Evolutionary conservation across 2,797 vertebrate genomes (phyloP).

Genomic region (Melanotaenia trifasciata): DNA sequence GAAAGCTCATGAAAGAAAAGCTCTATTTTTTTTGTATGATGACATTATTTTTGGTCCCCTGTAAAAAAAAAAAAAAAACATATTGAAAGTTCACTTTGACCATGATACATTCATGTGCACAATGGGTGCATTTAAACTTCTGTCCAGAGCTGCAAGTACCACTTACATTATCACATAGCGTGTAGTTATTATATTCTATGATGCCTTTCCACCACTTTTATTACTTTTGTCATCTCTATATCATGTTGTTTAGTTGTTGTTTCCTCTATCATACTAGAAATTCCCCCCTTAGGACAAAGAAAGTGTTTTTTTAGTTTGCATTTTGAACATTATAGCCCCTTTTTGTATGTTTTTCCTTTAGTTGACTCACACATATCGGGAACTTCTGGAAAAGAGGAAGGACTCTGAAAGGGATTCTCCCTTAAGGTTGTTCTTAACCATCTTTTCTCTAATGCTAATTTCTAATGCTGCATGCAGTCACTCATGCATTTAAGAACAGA

Average conservation of each 20-base stretch:
- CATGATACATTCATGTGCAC: not conserved
- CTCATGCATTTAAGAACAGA: not conserved
- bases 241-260: not conserved
- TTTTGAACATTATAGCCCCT: not conserved
- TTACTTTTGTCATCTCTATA: not conserved
- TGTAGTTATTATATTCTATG: not conserved
- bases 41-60: not conserved
- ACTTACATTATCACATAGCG: not conserved
- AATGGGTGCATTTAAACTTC: not conserved
- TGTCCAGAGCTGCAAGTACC: not conserved
- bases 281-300: not conserved
- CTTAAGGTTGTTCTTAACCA: constrained; percentile 70
- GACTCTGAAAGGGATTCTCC: constrained; percentile 82
- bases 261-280: not conserved
- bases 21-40: too few species aligned
- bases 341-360: constrained; percentile 42
- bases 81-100: not conserved
- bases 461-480: not conserved
- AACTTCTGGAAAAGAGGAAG: constrained; percentile 81
- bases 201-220: not conserved
- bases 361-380: constrained; percentile 77
- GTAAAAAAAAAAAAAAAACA: too few species aligned
- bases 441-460: not conserved
- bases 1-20: too few species aligned
- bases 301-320: not conserved